Evolutionary conservation across 2,888 invertebrate genomes (phyloP), one percentile per base, ranked within the genome.

Genomic region (Aporophyla lueneburgensis): DNA sequence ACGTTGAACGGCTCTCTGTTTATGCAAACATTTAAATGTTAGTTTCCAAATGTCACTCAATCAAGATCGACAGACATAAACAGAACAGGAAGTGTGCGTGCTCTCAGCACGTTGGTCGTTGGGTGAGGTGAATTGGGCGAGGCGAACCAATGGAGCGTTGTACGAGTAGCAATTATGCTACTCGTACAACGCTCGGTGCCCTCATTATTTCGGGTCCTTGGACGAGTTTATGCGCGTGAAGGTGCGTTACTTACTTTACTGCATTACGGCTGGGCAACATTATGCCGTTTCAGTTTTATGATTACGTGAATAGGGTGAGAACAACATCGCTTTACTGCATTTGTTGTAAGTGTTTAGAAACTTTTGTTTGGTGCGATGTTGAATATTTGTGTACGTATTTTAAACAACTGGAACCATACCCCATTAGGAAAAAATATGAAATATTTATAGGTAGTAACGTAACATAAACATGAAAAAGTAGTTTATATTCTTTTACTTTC

Each of bases 1-100:
- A 97, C 97, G 98, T 97, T 93, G 97, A 97, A 97, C 97, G 97
- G 96, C 97, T 98, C 97, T 98, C 98, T 98, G 97, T 0, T 97
- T 14, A 66, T 76, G 84, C 76, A 78, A 80, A 84, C 19, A 84
- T 72, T 75, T 53, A 27, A 77, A 70, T 69, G 16, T 77, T 68
- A 62, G 62, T 59, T 70, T 67, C 58, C 33, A 56, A 68, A 73
- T 77, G 69, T 66, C 74, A 72, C 53, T 74, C 78, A 74, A 78
- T 77, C 78, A 74, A 78, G 81, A 81, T 79, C 63, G 59, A 51
- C 40, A 71, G 62, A 68, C 66, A 78, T 73, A 58, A 59, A 80
- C 76, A 80, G 70, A 74, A 74, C 58, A 87, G 85, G 87, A 88
- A 88, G 83, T 83, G 80, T 83, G 74, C 79, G 58, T 72, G 75